Percentiles rank a stretch among this genome's conserved stretches.
Conservation (phyloP, 2,113 vertebrate genomes). For the Elaphurus davidianus region DNA sequence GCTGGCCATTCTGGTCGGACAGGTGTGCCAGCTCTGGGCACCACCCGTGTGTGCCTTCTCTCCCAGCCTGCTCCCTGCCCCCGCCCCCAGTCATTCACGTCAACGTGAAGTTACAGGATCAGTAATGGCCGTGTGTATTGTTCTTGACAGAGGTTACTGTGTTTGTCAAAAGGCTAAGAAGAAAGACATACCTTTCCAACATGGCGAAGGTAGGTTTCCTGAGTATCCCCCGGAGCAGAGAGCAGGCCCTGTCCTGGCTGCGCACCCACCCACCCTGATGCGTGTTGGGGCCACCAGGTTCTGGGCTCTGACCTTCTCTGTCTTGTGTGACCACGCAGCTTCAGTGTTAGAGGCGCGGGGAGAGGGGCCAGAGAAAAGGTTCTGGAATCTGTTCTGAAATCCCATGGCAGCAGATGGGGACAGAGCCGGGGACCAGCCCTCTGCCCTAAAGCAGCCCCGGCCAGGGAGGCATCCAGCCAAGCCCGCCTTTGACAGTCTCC, state of each 20-base stretch:
- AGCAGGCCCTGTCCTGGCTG: background rate
- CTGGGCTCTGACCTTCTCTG: background rate
- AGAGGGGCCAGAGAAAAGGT: background rate
- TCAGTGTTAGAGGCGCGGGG: background rate
- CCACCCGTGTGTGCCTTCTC: background rate
- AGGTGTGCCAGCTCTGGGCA: fast-evolving
- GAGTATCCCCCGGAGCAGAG: background rate
- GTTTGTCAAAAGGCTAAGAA: slow-evolving; percentile 80
- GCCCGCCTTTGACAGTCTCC: background rate
- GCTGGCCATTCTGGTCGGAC: background rate
- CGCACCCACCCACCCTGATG: background rate
- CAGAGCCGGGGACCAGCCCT: background rate
- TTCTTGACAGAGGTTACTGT: slow-evolving; percentile 77
- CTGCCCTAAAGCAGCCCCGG: background rate
- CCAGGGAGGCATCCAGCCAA: fast-evolving
- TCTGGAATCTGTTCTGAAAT: background rate
- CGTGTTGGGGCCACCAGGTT: too few relatives aligned
- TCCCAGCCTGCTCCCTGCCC: background rate
- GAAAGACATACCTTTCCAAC: slow-evolving; percentile 82
- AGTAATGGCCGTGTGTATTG: slow-evolving; percentile 28
- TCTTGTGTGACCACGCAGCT: too few relatives aligned
- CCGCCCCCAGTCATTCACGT: background rate
- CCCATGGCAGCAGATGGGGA: background rate
- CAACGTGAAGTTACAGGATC: background rate
- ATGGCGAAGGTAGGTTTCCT: slow-evolving; percentile 77